These are phyloP conservation scores for Calvadosia cruxmelitensis DNA, from an alignment of 30 jellyfish, hydroid and myxozoan species.

Conservation along the genomic window DNA sequence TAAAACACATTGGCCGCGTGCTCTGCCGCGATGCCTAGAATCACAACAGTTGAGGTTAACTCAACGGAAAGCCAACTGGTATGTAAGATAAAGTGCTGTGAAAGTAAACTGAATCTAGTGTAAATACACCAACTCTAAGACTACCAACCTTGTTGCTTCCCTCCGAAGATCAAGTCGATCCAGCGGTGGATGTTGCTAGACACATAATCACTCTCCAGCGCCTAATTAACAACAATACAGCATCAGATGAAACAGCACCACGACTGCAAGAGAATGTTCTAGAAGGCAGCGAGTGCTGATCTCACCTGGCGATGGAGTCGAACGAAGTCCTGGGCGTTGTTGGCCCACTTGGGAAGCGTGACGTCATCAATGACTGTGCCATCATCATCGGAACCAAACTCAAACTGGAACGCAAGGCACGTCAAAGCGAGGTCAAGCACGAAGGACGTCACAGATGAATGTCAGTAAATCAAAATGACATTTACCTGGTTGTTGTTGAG, in stretches of 20 bases:
- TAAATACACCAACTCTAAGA: too few relatives aligned
- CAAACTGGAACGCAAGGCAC: conserved; percentile 36
- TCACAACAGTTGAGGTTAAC: not conserved
- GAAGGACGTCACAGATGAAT: not conserved
- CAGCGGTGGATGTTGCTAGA: conserved; percentile 76
- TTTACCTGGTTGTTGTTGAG: conserved; percentile 58
- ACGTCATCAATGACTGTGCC: conserved; percentile 68
- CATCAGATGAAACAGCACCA: too few relatives aligned
- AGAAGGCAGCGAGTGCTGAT: too few relatives aligned
- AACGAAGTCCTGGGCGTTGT: conserved; percentile 64
- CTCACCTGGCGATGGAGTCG: conserved; percentile 77
- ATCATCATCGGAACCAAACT: conserved; percentile 88
- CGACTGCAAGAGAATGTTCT: too few relatives aligned
- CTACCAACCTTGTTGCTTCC: conserved; percentile 70
- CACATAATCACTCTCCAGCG: conserved; percentile 83
- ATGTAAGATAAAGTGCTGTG: too few relatives aligned
- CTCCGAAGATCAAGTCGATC: conserved; percentile 88
- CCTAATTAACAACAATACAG: conserved; percentile 25
- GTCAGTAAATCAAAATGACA: not conserved
- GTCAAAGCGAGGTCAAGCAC: not conserved
- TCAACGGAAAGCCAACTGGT: not conserved
- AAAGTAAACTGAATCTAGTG: too few relatives aligned
- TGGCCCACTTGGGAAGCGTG: conserved; percentile 85
- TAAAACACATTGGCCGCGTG: conserved; percentile 97
- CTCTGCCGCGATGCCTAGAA: conserved; percentile 92